phyloP scores from a whole-genome alignment of 1,140 invertebrate species.

The Planococcus citri region DNA sequence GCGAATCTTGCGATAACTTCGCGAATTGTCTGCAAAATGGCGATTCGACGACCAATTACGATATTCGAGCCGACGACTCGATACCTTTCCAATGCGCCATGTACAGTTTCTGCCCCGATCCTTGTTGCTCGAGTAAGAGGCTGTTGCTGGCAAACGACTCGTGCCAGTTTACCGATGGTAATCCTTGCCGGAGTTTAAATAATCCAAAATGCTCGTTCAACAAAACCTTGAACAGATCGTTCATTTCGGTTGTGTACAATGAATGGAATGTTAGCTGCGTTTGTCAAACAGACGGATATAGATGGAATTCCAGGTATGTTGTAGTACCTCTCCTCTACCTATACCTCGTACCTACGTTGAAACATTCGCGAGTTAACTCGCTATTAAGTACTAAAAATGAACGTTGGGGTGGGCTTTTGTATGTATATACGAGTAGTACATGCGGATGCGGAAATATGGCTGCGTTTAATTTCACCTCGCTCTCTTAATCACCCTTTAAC shows the following conservation, averaged over 20 bases:
- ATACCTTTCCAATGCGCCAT: conserved; percentile 43
- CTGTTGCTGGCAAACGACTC: conserved; percentile 34
- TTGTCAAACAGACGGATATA: conserved; percentile 38
- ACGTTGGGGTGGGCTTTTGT: too few relatives aligned
- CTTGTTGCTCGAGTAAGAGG: conserved; percentile 39
- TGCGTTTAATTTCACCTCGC: too few relatives aligned
- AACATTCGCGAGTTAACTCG: too few relatives aligned
- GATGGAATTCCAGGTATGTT: conserved; percentile 36
- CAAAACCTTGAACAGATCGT: conserved; percentile 38
- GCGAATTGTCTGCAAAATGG: conserved; percentile 40
- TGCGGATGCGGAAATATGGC: too few relatives aligned
- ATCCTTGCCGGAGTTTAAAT: conserved; percentile 24
- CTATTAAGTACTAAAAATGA: too few relatives aligned
- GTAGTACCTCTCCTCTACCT: too few relatives aligned
- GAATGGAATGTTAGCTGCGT: conserved; percentile 46
- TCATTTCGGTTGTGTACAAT: conserved; percentile 39
- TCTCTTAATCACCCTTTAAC: too few relatives aligned
- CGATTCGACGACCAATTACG: conserved; percentile 33
- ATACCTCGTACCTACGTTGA: too few relatives aligned
- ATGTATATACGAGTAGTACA: too few relatives aligned
- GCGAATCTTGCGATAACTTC: conserved; percentile 46
- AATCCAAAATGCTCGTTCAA: conserved; percentile 35
- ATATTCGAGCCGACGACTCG: conserved; percentile 42
- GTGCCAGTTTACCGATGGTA: conserved; percentile 4
- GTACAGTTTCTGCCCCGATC: conserved; percentile 53